These are phyloP conservation scores for Cavia aperea DNA, from an alignment of 2,113 vertebrate species.

Conservation along the genomic window DNA sequence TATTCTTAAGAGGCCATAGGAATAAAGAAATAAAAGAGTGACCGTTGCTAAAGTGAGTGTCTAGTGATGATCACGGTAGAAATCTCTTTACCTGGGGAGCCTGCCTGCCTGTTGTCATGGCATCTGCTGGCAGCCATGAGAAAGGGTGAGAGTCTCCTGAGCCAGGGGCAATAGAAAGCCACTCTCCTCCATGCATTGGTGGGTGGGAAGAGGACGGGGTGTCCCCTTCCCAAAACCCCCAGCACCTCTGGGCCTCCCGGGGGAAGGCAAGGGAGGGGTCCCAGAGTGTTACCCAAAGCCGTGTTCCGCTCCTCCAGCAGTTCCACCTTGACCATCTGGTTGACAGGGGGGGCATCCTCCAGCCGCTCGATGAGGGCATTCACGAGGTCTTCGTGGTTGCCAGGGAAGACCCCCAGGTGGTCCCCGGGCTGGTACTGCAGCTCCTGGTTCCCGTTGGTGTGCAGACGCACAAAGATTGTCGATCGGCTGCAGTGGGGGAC, in stretches of 20 bases:
- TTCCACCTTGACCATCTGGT: constrained; percentile 95
- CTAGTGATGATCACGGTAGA: neutral
- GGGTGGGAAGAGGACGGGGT: accelerated
- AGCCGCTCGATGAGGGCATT: constrained; percentile 89
- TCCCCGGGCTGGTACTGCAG: constrained; percentile 92
- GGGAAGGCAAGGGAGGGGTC: neutral
- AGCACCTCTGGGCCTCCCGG: neutral
- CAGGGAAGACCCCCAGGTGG: constrained; percentile 92
- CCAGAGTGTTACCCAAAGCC: constrained; percentile 81
- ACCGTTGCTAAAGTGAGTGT: accelerated
- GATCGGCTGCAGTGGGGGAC: constrained; percentile 79
- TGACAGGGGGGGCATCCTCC: constrained; percentile 89
- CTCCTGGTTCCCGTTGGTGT: constrained; percentile 87
- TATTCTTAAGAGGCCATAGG: accelerated
- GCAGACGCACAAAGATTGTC: constrained; percentile 92
- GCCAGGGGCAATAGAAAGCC: neutral
- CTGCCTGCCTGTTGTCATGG: accelerated
- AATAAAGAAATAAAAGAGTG: neutral
- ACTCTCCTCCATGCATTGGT: neutral
- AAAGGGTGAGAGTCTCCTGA: neutral
- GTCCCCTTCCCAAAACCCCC: too few species aligned
- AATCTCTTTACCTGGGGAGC: accelerated
- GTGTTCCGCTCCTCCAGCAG: constrained; percentile 94
- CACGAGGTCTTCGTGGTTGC: constrained; percentile 93
- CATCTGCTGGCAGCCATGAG: neutral